Percentiles rank a stretch among this genome's conserved stretches.
These are phyloP conservation scores for Procavia capensis DNA, from an alignment of 2,113 vertebrate genomes.

Conservation along the genomic window DNA sequence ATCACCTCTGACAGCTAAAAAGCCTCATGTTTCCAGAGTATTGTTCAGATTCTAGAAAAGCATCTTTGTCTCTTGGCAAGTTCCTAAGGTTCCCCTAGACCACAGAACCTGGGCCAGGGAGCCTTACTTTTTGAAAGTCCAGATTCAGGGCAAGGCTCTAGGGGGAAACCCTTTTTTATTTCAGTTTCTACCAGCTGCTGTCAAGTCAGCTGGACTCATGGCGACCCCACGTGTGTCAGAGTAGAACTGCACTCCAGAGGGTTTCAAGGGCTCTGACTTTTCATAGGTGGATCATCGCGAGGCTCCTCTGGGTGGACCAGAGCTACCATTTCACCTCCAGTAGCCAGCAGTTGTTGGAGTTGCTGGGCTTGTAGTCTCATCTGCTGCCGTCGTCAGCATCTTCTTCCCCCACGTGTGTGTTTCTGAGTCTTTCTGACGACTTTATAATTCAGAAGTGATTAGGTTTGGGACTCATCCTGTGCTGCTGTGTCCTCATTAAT, in stretches of 20 bases:
- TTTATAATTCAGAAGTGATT: background rate
- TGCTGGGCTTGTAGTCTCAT: background rate
- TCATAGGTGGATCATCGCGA: background rate
- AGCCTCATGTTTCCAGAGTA: background rate
- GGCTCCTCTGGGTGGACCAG: background rate
- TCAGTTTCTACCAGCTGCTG: background rate
- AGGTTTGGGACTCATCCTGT: background rate
- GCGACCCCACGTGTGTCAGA: too few relatives aligned
- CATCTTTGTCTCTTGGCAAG: background rate
- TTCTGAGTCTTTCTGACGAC: background rate
- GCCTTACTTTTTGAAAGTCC: background rate
- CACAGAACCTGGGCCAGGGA: background rate
- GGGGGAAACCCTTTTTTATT: background rate
- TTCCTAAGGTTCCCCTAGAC: background rate
- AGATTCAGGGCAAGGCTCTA: background rate
- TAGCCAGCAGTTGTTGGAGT: background rate
- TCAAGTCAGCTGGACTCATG: too few relatives aligned
- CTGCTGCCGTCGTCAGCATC: background rate
- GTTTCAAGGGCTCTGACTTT: background rate
- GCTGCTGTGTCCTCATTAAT: background rate
- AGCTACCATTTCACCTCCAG: background rate
- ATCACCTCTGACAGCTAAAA: background rate
- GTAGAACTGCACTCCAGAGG: too few relatives aligned
- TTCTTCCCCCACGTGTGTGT: background rate
- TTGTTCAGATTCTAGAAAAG: background rate